A percentile compares a stretch with the other conserved stretches of the same genome.
Evolutionary conservation across 2,797 vertebrate species (phyloP).

Genomic region (Ibycter americanus): DNA sequence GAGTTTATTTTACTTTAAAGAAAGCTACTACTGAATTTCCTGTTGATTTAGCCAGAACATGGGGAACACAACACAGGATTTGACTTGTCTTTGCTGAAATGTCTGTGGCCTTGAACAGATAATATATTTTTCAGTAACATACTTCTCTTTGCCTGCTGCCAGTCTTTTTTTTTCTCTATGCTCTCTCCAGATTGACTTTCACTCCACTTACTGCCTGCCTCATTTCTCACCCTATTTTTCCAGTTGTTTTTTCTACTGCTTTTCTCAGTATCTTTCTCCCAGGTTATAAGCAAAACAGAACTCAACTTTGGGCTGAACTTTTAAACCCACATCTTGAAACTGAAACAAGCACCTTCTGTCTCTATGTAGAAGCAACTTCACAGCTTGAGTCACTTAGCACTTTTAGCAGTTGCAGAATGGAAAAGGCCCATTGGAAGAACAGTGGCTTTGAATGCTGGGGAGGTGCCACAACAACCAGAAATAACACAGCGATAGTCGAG

Average conservation of each 20-base stretch:
- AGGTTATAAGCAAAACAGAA: slow-evolving; percentile 10
- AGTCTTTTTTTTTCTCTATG: not conserved
- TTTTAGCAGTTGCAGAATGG: slow-evolving; percentile 9
- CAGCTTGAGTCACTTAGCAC: slow-evolving; percentile 14
- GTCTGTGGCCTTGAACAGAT: slow-evolving; percentile 27
- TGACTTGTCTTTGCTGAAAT: slow-evolving; percentile 39
- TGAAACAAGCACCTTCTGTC: slow-evolving; percentile 24
- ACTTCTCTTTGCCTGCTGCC: slow-evolving; percentile 23
- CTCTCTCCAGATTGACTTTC: slow-evolving; percentile 46
- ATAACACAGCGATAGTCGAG: not conserved
- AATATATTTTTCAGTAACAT: slow-evolving; percentile 54
- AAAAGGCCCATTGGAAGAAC: not conserved
- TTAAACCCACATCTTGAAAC: slow-evolving; percentile 52
- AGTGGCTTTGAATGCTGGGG: not conserved
- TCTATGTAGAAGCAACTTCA: not conserved
- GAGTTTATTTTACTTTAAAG: slow-evolving; percentile 57
- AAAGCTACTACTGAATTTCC: slow-evolving; percentile 51
- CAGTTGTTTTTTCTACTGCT: not conserved
- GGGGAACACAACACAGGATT: not conserved
- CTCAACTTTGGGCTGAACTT: slow-evolving; percentile 27
- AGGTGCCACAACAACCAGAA: not conserved
- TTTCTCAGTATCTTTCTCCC: slow-evolving; percentile 11
- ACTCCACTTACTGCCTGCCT: slow-evolving; percentile 16
- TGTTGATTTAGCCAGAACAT: slow-evolving; percentile 34
- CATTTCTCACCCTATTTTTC: slow-evolving; percentile 60